Percentiles rank a stretch among this genome's conserved stretches.
phyloP scores from a whole-genome alignment of 2,797 vertebrate genomes.

The Otolemur crassicaudatus region DNA sequence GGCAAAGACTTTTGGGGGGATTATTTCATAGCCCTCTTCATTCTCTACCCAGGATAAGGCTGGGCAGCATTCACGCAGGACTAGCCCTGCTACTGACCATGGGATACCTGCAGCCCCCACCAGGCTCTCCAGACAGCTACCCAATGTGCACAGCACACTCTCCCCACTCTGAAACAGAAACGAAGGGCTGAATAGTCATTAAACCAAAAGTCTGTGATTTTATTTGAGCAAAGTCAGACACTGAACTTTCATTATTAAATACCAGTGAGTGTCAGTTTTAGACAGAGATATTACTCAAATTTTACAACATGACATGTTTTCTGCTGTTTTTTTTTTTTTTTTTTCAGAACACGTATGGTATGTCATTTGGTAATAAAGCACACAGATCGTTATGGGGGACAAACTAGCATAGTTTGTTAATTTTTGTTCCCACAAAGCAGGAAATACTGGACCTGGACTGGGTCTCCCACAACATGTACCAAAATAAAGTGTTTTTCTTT shows the following conservation, averaged over 20 bases:
- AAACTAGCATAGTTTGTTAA: neutral
- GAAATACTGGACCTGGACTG: neutral
- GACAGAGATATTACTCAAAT: neutral
- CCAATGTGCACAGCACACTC: fast-evolving
- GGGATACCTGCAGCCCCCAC: neutral
- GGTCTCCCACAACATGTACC: neutral
- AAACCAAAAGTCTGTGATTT: neutral
- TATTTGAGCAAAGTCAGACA: neutral
- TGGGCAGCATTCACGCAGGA: neutral
- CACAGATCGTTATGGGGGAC: neutral
- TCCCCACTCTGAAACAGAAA: neutral
- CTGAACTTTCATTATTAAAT: slow-evolving; percentile 32
- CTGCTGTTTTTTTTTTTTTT: neutral
- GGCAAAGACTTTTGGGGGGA: neutral
- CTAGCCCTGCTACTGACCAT: neutral
- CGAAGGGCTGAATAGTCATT: neutral
- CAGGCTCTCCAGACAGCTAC: neutral
- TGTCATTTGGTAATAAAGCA: neutral
- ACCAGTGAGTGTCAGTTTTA: neutral
- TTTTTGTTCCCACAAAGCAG: neutral
- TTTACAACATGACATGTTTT: neutral
- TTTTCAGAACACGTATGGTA: slow-evolving; percentile 22
- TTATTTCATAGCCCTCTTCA: neutral
- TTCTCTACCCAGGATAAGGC: neutral
- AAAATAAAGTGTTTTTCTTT: neutral